Evolutionary conservation across 2,797 vertebrate genomes (phyloP).

Genomic region (Lagocephalus sceleratus): DNA sequence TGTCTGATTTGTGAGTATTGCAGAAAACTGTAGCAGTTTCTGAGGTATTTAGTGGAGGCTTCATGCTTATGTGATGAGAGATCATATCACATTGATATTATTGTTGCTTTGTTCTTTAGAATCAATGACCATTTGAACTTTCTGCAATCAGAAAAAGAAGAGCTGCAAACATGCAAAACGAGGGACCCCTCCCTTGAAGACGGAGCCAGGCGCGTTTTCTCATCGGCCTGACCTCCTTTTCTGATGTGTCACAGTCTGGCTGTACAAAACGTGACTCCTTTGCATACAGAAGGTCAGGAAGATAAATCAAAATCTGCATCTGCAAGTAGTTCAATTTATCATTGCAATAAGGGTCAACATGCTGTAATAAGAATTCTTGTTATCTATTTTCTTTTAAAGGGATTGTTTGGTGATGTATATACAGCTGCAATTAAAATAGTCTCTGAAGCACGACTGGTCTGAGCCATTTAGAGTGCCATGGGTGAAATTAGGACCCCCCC

Average conservation of each 20-base stretch:
- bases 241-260: slow-evolving; percentile 75
- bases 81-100: too few species aligned
- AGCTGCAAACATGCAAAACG: slow-evolving; percentile 52
- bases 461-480: too few species aligned
- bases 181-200: slow-evolving; percentile 52
- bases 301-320: slow-evolving; percentile 78
- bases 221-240: slow-evolving; percentile 75
- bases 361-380: slow-evolving; percentile 67
- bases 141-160: not conserved
- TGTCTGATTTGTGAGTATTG: too few species aligned
- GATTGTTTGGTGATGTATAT: slow-evolving; percentile 63
- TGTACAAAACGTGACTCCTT: slow-evolving; percentile 73
- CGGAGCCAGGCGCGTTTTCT: slow-evolving; percentile 64
- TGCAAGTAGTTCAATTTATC: slow-evolving; percentile 76
- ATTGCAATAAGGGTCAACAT: slow-evolving; percentile 66
- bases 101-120: too few species aligned
- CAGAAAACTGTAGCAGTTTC: too few species aligned
- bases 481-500: too few species aligned
- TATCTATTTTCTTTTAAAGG: slow-evolving; percentile 50
- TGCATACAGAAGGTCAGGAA: slow-evolving; percentile 83
- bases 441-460: not conserved
- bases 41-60: too few species aligned
- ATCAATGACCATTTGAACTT: too few species aligned
- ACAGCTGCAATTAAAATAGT: slow-evolving; percentile 63
- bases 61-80: too few species aligned